phyloP scores from a whole-genome alignment of 2,113 vertebrate species.

The Coryphaenoides rupestris region DNA sequence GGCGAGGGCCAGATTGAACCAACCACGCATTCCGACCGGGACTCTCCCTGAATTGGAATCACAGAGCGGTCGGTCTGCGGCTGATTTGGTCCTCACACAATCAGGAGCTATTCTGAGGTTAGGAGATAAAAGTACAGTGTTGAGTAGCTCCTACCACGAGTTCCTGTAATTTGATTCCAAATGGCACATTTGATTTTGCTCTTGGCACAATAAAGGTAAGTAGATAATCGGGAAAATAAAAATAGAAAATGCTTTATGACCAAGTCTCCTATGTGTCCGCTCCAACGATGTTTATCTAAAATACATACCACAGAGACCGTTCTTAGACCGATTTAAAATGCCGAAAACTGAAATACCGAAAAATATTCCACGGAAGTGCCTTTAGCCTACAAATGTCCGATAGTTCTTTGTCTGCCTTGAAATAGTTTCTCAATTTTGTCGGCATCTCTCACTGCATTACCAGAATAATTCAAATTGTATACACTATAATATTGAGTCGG shows the following conservation, averaged over 20 bases:
- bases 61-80: conserved; percentile 22
- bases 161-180: conserved; percentile 39
- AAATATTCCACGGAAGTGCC: conserved; percentile 72
- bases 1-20: conserved; percentile 44
- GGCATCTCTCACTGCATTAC: conserved; percentile 88
- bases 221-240: conserved; percentile 22
- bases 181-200: conserved; percentile 31
- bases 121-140: conserved; percentile 25
- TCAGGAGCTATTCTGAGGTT: conserved; percentile 31
- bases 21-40: conserved; percentile 42
- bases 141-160: conserved; percentile 19
- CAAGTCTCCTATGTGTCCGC: background rate
- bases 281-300: background rate
- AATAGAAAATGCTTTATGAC: background rate
- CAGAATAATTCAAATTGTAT: conserved; percentile 94
- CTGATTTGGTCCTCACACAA: conserved; percentile 32
- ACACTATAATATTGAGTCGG: conserved; percentile 81
- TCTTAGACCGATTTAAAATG: conserved; percentile 62
- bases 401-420: conserved; percentile 81
- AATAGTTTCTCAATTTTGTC: background rate
- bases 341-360: conserved; percentile 60
- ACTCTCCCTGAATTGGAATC: conserved; percentile 36
- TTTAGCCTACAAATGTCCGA: conserved; percentile 83
- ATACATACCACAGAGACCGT: background rate
- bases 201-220: conserved; percentile 26